Percentiles rank a stretch among this genome's conserved stretches.
These are phyloP conservation scores for Phenganax subtilis DNA, from an alignment of 92 coral and sea anemone species.

Conservation along the genomic window DNA sequence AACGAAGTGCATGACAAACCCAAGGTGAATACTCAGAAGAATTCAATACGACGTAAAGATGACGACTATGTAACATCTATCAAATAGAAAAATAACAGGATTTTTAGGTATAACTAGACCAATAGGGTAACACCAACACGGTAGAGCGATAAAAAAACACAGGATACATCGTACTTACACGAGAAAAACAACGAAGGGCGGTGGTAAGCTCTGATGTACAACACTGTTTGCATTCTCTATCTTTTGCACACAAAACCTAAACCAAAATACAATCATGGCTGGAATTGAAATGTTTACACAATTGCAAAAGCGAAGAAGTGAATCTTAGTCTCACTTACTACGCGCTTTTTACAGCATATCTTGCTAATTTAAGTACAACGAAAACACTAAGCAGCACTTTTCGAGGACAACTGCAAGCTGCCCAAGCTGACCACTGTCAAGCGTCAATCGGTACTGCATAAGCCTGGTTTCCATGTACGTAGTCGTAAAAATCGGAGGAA, in stretches of 20 bases:
- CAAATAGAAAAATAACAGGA: neutral
- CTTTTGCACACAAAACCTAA: constrained; percentile 31
- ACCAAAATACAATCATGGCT: neutral
- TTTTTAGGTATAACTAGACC: neutral
- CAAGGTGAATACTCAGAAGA: constrained; percentile 25
- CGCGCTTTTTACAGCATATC: too few species aligned
- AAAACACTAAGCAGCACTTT: too few species aligned
- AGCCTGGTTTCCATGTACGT: too few species aligned
- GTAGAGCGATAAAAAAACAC: neutral
- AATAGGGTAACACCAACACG: too few species aligned
- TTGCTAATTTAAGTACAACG: too few species aligned
- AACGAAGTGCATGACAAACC: constrained; percentile 36
- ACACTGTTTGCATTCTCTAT: constrained; percentile 8
- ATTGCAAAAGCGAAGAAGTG: too few species aligned
- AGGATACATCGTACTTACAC: constrained; percentile 18
- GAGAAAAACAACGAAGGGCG: constrained; percentile 36
- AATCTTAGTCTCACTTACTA: too few species aligned
- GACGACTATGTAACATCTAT: constrained; percentile 32
- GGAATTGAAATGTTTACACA: too few species aligned
- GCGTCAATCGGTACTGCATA: too few species aligned
- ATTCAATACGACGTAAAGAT: constrained; percentile 17
- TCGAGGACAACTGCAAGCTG: too few species aligned
- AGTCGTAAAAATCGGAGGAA: too few species aligned
- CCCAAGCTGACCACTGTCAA: too few species aligned
- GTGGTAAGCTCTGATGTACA: constrained; percentile 31